Conservation (phyloP, 2,113 vertebrate genomes). For the Cebus imitator region DNA sequence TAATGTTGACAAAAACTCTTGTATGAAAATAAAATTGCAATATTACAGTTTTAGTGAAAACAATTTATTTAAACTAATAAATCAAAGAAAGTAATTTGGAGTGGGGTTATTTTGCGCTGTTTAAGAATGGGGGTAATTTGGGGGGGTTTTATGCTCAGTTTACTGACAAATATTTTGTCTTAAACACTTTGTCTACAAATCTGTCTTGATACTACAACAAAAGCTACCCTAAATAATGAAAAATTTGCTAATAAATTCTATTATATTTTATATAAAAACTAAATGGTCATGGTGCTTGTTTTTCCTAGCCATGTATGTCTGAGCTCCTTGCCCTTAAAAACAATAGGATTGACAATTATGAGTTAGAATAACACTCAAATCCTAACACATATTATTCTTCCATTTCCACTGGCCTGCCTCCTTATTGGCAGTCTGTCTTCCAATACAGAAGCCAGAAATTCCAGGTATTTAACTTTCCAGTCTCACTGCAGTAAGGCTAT, state of each 20-base stretch:
- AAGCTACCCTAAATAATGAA: neutral
- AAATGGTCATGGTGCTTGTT: neutral
- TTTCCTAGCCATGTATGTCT: neutral
- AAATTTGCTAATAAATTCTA: neutral
- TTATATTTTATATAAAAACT: neutral
- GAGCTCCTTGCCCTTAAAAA: neutral
- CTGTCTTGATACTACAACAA: neutral
- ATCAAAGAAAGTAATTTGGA: neutral
- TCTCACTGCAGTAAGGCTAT: neutral
- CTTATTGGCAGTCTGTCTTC: neutral
- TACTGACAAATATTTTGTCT: neutral
- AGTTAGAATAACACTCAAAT: neutral
- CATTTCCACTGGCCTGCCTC: neutral
- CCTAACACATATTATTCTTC: neutral
- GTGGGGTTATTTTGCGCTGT: neutral
- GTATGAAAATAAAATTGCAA: neutral
- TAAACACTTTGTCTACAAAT: slow-evolving; percentile 21
- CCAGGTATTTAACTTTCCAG: neutral
- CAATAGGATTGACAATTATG: neutral
- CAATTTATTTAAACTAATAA: neutral
- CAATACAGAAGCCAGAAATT: neutral
- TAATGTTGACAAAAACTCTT: neutral
- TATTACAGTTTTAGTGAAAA: neutral
- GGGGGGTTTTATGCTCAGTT: neutral
- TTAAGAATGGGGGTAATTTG: neutral